phyloP scores from a whole-genome alignment of 37 sponge, comb jelly and placozoan species.

The Spongia lamella region DNA sequence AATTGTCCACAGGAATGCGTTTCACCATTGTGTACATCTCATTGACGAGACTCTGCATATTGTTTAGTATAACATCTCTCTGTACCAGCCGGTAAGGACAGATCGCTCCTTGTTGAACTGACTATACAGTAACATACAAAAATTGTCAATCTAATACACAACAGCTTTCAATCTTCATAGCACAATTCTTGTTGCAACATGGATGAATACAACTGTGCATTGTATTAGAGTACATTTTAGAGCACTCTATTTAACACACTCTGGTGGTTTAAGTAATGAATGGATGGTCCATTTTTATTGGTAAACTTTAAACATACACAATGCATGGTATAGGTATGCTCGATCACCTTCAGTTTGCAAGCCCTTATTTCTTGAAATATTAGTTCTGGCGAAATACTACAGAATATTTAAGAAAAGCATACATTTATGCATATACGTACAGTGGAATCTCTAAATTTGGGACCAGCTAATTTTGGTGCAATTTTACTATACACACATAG shows the following conservation, averaged over 20 bases:
- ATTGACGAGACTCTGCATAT: slow-evolving; percentile 50
- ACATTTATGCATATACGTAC: too few species aligned
- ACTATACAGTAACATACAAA: too few species aligned
- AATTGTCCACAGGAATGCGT: neutral
- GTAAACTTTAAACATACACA: slow-evolving; percentile 24
- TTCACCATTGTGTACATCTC: slow-evolving; percentile 52
- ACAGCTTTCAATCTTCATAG: too few species aligned
- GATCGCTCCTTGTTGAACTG: slow-evolving; percentile 25
- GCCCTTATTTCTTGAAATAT: slow-evolving; percentile 74
- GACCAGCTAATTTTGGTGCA: too few species aligned
- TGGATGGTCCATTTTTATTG: neutral
- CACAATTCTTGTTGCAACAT: neutral
- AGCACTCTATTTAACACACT: neutral
- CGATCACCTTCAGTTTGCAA: too few species aligned
- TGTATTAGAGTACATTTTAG: neutral
- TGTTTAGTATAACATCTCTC: slow-evolving; percentile 53
- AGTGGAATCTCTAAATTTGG: too few species aligned
- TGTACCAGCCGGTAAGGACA: slow-evolving; percentile 63
- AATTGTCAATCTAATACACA: too few species aligned
- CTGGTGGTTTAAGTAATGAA: neutral
- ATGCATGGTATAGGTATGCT: too few species aligned
- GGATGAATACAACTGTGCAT: neutral
- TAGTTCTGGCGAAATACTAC: slow-evolving; percentile 47
- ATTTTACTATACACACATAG: neutral
- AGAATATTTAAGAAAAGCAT: neutral